These are phyloP conservation scores for Glyptemys insculpta DNA, from an alignment of 2,797 vertebrate species.

Conservation along the genomic window DNA sequence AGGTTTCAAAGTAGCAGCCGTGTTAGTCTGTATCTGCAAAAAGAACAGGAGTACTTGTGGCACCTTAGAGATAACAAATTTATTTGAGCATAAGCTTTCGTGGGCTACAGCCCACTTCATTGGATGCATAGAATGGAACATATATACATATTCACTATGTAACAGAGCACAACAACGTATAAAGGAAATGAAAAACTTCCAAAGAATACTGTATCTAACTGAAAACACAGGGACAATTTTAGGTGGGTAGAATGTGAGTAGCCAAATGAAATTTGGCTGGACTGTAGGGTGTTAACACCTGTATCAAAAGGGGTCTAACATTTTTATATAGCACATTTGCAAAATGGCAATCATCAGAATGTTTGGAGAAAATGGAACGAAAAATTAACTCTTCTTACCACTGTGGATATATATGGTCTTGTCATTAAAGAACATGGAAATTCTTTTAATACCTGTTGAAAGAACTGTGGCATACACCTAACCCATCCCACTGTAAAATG, in stretches of 20 bases:
- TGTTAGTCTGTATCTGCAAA: too few relatives aligned
- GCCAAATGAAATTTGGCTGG: background rate
- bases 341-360: background rate
- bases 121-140: too few relatives aligned
- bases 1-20: too few relatives aligned
- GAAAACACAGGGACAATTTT: background rate
- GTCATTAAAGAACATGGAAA: background rate
- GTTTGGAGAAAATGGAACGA: background rate
- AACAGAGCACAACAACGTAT: background rate
- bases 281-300: background rate
- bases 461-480: background rate
- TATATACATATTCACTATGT: background rate
- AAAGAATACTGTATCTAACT: background rate
- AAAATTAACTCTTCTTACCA: background rate
- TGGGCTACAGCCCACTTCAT: too few relatives aligned
- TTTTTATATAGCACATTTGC: background rate
- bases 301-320: background rate
- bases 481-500: background rate
- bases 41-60: too few relatives aligned
- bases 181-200: background rate
- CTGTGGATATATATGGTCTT: background rate
- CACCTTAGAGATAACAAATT: too few relatives aligned
- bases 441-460: background rate
- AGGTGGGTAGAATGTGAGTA: background rate
- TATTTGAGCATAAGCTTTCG: too few relatives aligned